phyloP scores from a whole-genome alignment of 2,888 invertebrate genomes.

The Ceraclea dissimilis region DNA sequence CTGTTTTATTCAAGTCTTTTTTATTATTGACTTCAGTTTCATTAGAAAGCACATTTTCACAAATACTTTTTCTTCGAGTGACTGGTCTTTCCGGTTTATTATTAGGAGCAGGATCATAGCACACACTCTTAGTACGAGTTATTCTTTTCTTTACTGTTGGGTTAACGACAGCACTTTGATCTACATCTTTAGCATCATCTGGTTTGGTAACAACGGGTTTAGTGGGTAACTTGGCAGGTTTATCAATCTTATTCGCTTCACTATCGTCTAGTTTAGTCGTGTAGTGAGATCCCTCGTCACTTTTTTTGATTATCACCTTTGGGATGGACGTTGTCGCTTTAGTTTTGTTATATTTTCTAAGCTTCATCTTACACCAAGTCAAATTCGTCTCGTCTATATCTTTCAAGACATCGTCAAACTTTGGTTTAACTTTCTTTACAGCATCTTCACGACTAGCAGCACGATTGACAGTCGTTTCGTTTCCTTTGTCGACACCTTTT shows the following conservation, averaged over 20 bases:
- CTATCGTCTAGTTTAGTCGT: conserved; percentile 33
- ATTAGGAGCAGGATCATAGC: too few species aligned
- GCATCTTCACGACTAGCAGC: conserved; percentile 11
- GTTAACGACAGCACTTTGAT: too few species aligned
- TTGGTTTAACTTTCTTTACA: conserved; percentile 40
- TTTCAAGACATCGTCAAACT: conserved; percentile 48
- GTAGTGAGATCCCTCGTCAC: conserved; percentile 43
- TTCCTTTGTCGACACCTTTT: neutral
- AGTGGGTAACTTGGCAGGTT: neutral
- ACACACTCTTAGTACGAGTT: too few species aligned
- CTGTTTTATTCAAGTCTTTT: too few species aligned
- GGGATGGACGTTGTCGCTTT: conserved; percentile 31
- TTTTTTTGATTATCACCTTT: conserved; percentile 47
- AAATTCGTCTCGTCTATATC: conserved; percentile 36
- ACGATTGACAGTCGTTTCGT: neutral
- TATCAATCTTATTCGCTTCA: neutral
- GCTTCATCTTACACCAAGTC: conserved; percentile 12
- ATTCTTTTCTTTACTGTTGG: too few species aligned
- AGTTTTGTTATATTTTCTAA: neutral
- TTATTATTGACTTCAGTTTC: too few species aligned
- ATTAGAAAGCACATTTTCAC: too few species aligned
- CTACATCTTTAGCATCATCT: neutral
- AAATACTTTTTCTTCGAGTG: too few species aligned
- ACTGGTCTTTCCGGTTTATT: too few species aligned
- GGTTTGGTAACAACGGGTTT: neutral